These are phyloP conservation scores for Gymnodraco acuticeps DNA, from an alignment of 2,797 vertebrate genomes.

Conservation along the genomic window DNA sequence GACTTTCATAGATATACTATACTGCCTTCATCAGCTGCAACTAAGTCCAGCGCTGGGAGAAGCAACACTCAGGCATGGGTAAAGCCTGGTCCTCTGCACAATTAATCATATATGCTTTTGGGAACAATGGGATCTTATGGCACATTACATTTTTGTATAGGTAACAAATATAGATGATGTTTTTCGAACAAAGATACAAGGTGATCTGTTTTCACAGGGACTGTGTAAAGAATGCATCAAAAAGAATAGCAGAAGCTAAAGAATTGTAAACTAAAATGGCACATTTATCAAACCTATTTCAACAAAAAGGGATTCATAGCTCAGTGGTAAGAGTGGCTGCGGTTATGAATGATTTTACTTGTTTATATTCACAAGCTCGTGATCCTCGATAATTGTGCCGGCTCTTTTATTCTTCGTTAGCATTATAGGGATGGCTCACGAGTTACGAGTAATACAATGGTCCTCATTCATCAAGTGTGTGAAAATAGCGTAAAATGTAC, in stretches of 20 bases:
- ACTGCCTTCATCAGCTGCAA: constrained; percentile 75
- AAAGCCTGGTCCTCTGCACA: constrained; percentile 12
- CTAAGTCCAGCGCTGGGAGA: constrained; percentile 43
- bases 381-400: neutral
- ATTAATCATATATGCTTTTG: constrained; percentile 13
- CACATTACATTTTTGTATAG: neutral
- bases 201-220: neutral
- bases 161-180: neutral
- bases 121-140: neutral
- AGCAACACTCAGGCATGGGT: constrained; percentile 32
- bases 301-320: constrained; percentile 6
- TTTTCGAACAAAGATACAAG: neutral
- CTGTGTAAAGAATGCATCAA: neutral
- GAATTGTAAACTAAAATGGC: neutral
- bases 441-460: neutral
- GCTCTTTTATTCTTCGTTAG: constrained; percentile 13
- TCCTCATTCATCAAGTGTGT: constrained; percentile 46
- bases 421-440: constrained; percentile 26
- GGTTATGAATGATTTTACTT: constrained; percentile 4
- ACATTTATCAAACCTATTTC: neutral
- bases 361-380: neutral
- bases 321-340: constrained; percentile 11
- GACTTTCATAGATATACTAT: constrained; percentile 73
- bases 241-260: neutral
- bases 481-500: constrained; percentile 41